Evolutionary conservation across 1,140 invertebrate genomes (phyloP).

Genomic region (Brachionus asplanchnoidis): DNA sequence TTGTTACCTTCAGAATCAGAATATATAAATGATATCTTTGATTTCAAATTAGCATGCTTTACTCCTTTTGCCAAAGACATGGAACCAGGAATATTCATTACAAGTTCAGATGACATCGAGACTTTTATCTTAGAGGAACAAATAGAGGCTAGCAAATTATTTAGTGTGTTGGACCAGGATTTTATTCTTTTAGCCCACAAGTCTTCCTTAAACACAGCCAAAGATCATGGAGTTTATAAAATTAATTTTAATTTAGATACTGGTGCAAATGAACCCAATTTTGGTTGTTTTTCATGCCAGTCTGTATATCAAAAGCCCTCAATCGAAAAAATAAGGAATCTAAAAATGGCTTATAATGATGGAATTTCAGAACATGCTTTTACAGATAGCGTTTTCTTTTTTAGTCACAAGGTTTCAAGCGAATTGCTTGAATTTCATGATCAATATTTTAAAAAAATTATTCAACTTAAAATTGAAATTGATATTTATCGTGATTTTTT

Average conservation of each 20-base stretch:
- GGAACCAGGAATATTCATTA: constrained; percentile 57
- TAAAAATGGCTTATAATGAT: constrained; percentile 48
- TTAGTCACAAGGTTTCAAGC: constrained; percentile 52
- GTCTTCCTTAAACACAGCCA: constrained; percentile 53
- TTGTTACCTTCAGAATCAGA: constrained; percentile 50
- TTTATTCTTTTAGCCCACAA: constrained; percentile 59
- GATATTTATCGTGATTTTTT: constrained; percentile 61
- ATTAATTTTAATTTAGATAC: constrained; percentile 43
- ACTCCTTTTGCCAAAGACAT: constrained; percentile 56
- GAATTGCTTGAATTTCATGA: constrained; percentile 52
- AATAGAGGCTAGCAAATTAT: background rate
- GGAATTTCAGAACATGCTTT: constrained; percentile 46
- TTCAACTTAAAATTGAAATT: constrained; percentile 52
- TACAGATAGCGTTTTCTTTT: constrained; percentile 59
- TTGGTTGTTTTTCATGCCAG: constrained; percentile 46
- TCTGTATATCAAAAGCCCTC: constrained; percentile 59
- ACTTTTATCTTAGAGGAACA: constrained; percentile 50
- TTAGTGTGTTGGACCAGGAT: constrained; percentile 44
- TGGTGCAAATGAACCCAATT: constrained; percentile 40
- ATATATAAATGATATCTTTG: constrained; percentile 47
- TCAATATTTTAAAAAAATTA: background rate
- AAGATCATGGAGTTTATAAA: constrained; percentile 58
- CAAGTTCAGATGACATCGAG: constrained; percentile 58
- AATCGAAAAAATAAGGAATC: constrained; percentile 50
- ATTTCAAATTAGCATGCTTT: constrained; percentile 58